Percentiles rank a stretch among this genome's conserved stretches.
phyloP scores from a whole-genome alignment of 2,797 vertebrate genomes.

The Paramormyrops hopkinsi region DNA sequence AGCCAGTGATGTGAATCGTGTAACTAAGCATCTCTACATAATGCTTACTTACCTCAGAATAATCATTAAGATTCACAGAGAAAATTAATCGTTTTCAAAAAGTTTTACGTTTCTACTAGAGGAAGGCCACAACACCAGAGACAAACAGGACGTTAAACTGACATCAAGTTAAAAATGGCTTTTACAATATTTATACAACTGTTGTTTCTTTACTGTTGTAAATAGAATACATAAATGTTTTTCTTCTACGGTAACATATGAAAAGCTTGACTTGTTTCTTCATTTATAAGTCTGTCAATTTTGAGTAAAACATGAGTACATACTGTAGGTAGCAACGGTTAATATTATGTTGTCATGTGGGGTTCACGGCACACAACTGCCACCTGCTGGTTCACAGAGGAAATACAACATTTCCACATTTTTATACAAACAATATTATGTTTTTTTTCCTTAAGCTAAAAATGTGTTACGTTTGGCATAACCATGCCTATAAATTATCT shows the following conservation, averaged over 20 bases:
- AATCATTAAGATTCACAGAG: neutral
- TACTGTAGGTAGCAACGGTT: neutral
- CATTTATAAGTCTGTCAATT: neutral
- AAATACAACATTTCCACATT: neutral
- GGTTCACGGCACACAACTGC: neutral
- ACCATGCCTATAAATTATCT: neutral
- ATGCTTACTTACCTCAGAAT: neutral
- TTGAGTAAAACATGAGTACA: neutral
- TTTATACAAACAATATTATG: neutral
- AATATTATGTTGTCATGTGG: too few species aligned
- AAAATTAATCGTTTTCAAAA: neutral
- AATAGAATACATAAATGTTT: neutral
- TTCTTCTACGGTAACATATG: neutral
- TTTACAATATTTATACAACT: neutral
- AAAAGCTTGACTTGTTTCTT: neutral
- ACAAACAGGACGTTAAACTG: neutral
- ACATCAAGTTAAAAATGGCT: neutral
- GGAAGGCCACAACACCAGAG: neutral
- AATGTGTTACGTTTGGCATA: neutral
- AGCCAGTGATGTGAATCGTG: neutral
- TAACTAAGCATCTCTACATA: neutral
- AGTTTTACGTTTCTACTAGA: neutral
- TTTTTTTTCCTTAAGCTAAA: neutral
- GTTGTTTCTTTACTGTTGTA: neutral
- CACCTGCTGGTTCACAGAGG: neutral